phyloP scores from a whole-genome alignment of 64 coral and sea anemone species.

The Montipora sp. region DNA sequence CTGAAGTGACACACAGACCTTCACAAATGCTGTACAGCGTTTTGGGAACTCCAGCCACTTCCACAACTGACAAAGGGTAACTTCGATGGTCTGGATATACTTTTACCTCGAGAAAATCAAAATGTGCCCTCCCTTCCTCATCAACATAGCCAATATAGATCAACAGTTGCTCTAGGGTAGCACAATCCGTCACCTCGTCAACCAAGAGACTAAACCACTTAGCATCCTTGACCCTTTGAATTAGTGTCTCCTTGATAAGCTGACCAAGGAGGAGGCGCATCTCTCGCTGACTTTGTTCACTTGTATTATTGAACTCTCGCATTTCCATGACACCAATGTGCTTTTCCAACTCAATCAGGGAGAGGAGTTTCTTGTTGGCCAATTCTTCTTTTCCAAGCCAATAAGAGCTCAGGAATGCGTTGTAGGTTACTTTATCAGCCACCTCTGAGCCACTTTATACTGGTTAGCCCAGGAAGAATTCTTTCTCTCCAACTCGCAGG shows the following conservation, averaged over 20 bases:
- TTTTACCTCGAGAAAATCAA: conserved; percentile 73
- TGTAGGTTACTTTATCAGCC: conserved; percentile 67
- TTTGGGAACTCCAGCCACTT: conserved; percentile 53
- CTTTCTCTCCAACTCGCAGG: conserved; percentile 59
- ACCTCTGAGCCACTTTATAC: conserved; percentile 34
- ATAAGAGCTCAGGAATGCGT: conserved; percentile 63
- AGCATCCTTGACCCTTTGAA: conserved; percentile 41
- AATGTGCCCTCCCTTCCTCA: conserved; percentile 52
- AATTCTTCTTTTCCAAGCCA: conserved; percentile 70
- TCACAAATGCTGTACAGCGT: conserved; percentile 42
- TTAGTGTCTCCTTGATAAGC: conserved; percentile 50
- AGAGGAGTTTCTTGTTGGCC: conserved; percentile 60
- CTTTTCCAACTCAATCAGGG: conserved; percentile 53
- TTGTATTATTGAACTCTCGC: conserved; percentile 53
- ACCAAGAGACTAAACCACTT: conserved; percentile 63
- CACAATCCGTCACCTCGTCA: conserved; percentile 59
- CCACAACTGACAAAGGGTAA: conserved; percentile 59
- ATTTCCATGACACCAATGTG: conserved; percentile 42
- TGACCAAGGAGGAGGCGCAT: conserved; percentile 61
- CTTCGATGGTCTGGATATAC: conserved; percentile 51
- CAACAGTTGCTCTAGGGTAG: conserved; percentile 43
- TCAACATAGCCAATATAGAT: conserved; percentile 62
- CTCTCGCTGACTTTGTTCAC: conserved; percentile 40
- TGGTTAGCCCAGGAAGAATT: conserved; percentile 51
- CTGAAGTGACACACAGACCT: conserved; percentile 42